Base-by-base conservation (phyloP, 1,140 invertebrate species). In the Rhopalosiphum padi region DNA sequence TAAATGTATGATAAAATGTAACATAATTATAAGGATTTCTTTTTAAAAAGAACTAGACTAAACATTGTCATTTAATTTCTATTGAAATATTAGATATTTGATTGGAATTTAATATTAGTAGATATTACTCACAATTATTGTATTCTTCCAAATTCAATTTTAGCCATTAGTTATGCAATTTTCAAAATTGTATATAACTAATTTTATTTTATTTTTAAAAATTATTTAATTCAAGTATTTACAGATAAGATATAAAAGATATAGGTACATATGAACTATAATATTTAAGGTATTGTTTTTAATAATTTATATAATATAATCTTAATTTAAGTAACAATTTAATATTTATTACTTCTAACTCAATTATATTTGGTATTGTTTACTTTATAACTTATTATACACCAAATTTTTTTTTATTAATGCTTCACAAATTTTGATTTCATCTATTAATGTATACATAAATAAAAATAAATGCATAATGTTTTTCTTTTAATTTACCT, bases 181-280 rank as follows among this genome's bases (percentile, higher is more conserved):
- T 30, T 60, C 3, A 18, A n/a, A 15, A 77, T n/a, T n/a, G 18
- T n/a, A 77, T n/a, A 0, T 18, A n/a, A 21, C 60, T 30, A 30
- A 68, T 68, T 68, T 77, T n/a, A 68, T 68, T 68, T 68, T 18
- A 68, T n/a, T 68, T 68, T 68, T 68, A 68, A 68, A 68, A 68
- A 60, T 4, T n/a, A n/a, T 68, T 5, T 1, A 18, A 68, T 68
- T 68, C 15, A 1, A 51, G 48, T 46, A 46, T 41, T 4, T 41
- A 41, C 0, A 46, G 7, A 46, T 46, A 15, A 46, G 46, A 9
- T 46, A 46, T 46, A 46, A 46, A 11, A 46, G 46, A 46, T 46
- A 46, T 46, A 46, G 46, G 7, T 46, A 11, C 11, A 46, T 46
- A 46, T 15, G 46, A 46, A 46, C 1, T 46, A 46, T 46, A 46